Conservation (phyloP, 2,888 invertebrate species). For the Chirona hameri region DNA sequence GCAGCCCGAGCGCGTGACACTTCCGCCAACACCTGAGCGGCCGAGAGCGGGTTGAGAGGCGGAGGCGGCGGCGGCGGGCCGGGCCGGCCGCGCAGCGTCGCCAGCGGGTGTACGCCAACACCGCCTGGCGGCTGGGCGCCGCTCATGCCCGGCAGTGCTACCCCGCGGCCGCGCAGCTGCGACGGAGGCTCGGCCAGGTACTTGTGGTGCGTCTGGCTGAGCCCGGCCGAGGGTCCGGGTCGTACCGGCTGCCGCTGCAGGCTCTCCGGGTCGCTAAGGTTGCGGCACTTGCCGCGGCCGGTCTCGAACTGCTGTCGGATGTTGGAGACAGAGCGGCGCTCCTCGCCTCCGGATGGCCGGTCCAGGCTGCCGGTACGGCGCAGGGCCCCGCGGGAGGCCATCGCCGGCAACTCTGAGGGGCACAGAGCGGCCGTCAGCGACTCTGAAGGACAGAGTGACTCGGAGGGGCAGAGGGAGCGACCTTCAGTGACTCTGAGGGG, state of each 20-base stretch:
- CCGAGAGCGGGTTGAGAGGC: constrained; percentile 5
- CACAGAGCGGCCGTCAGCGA: neutral
- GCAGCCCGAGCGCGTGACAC: neutral
- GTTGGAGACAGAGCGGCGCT: neutral
- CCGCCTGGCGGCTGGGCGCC: neutral
- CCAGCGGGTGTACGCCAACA: neutral
- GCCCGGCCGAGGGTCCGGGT: neutral
- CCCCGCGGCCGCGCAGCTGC: neutral
- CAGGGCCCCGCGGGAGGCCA: constrained; percentile 1
- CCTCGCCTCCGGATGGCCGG: neutral
- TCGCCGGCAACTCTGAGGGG: neutral
- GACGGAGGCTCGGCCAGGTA: constrained; percentile 1
- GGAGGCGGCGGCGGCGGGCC: neutral
- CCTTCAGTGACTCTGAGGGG: neutral
- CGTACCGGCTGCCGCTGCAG: constrained; percentile 11
- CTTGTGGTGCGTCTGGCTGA: constrained; percentile 10
- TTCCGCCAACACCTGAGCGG: neutral
- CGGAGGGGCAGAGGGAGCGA: neutral
- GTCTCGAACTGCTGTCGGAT: constrained; percentile 23
- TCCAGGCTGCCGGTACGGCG: neutral
- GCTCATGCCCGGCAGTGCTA: constrained; percentile 4
- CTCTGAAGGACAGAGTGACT: too few relatives aligned
- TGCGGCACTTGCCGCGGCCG: neutral
- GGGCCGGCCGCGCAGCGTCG: neutral
- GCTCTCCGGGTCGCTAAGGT: constrained; percentile 1